These are phyloP conservation scores for Alectoris magna DNA, from an alignment of 2,797 vertebrate species.

Conservation along the genomic window DNA sequence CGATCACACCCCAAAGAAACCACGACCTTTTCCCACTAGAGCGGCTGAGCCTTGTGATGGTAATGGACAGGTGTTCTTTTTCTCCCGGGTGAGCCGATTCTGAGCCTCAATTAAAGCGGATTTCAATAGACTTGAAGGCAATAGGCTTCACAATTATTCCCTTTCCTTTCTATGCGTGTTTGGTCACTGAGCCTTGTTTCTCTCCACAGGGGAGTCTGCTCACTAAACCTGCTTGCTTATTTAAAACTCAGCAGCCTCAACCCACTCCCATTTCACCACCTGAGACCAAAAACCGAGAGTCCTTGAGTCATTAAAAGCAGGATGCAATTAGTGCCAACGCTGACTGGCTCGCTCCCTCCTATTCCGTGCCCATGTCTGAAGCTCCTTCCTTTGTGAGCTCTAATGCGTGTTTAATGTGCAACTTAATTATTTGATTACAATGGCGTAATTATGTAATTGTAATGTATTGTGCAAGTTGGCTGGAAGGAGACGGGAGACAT, in stretches of 20 bases:
- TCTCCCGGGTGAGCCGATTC: background rate
- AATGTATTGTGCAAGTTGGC: constrained; percentile 80
- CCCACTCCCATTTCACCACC: constrained; percentile 43
- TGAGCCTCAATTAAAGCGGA: background rate
- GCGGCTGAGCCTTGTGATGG: background rate
- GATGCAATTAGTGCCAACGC: constrained; percentile 63
- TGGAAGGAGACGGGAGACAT: constrained; percentile 75
- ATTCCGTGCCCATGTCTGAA: constrained; percentile 59
- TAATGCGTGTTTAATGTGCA: constrained; percentile 84
- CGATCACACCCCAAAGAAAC: background rate
- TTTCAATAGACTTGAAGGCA: background rate
- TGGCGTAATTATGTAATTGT: constrained; percentile 84
- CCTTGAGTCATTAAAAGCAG: constrained; percentile 52
- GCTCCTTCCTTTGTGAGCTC: constrained; percentile 77
- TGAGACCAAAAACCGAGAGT: constrained; percentile 59
- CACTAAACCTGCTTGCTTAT: constrained; percentile 36
- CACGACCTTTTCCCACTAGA: background rate
- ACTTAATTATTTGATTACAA: constrained; percentile 88
- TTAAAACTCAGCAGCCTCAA: constrained; percentile 57
- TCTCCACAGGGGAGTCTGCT: background rate
- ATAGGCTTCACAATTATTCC: background rate
- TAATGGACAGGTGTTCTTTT: background rate
- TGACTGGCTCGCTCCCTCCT: constrained; percentile 59
- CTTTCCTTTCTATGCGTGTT: background rate
- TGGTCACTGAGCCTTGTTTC: background rate